Base-by-base conservation (phyloP, 2,888 invertebrate species). In the Strigamia transsilvanica region DNA sequence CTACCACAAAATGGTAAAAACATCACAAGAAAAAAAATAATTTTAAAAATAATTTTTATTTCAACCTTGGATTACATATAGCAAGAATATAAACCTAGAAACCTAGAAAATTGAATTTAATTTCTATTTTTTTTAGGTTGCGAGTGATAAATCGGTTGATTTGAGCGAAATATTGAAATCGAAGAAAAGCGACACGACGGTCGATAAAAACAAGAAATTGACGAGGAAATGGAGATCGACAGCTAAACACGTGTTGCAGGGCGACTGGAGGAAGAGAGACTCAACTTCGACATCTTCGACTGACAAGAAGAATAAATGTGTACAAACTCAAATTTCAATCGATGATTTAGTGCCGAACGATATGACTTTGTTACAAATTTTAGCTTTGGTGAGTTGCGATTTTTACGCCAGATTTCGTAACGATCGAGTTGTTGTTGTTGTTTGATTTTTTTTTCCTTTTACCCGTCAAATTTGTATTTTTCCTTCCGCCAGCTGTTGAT, bases 371-470 rank as follows among this genome's bases (percentile, higher is more conserved):
- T 90, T 94, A 85, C 93, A 94, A 89, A 93, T 93, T 88, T 89
- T 94, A 88, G 93, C 93, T 86, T 92, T 93, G 91, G 93, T 93
- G 91, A 93, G 93, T 93, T 15, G 18, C n/a, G n/a, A n/a, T n/a
- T n/a, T n/a, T n/a, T n/a, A n/a, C n/a, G n/a, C n/a, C n/a, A n/a
- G n/a, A n/a, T n/a, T n/a, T n/a, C n/a, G n/a, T n/a, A n/a, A n/a
- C n/a, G n/a, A n/a, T n/a, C n/a, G n/a, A n/a, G n/a, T n/a, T n/a
- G n/a, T n/a, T n/a, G n/a, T n/a, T n/a, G n/a, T n/a, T n/a, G n/a
- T 3, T 61, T 21, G 18, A 61, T 18, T 61, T 61, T 23, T 5
- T 10, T 51, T 51, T n/a, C 51, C 51, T n/a, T 51, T 51, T 51
- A n/a, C 10, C 13, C 10, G 51, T 51, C n/a, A 51, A 51, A 13